A percentile compares a stretch with the other conserved stretches of the same genome.
phyloP scores from a whole-genome alignment of 2,888 invertebrate species.

The Callyntrura sp. region DNA sequence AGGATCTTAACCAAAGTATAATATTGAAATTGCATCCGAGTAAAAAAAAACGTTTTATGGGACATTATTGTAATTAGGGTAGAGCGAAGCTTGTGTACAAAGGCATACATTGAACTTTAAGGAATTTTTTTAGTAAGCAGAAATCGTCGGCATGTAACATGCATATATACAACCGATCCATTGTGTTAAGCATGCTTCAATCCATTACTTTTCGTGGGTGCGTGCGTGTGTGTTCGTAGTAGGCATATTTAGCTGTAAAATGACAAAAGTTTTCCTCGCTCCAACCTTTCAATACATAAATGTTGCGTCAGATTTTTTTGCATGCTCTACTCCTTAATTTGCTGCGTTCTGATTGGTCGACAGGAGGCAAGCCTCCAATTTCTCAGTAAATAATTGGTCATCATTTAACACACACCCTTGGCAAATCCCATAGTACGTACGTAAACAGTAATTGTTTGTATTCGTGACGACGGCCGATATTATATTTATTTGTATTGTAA shows the following conservation, averaged over 20 bases:
- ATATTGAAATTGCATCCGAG: not conserved
- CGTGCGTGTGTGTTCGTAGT: not conserved
- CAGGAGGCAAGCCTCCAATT: conserved; percentile 61
- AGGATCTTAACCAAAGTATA: not conserved
- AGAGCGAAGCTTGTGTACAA: not conserved
- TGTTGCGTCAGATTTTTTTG: conserved; percentile 69
- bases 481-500: not conserved
- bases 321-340: not conserved
- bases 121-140: conserved; percentile 22
- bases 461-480: conserved; percentile 30
- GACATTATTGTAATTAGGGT: not conserved
- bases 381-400: conserved; percentile 74
- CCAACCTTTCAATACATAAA: conserved; percentile 55
- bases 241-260: conserved; percentile 6
- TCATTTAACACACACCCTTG: conserved; percentile 59
- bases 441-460: conserved; percentile 63
- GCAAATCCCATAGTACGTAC: conserved; percentile 36
- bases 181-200: not conserved
- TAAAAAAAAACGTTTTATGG: not conserved
- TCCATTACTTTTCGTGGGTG: not conserved
- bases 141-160: not conserved
- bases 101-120: not conserved
- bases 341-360: conserved; percentile 60
- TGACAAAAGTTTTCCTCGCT: conserved; percentile 54
- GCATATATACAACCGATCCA: not conserved